Evolutionary conservation across 2,888 invertebrate species (phyloP).

Genomic region (Antheraea yamamai): DNA sequence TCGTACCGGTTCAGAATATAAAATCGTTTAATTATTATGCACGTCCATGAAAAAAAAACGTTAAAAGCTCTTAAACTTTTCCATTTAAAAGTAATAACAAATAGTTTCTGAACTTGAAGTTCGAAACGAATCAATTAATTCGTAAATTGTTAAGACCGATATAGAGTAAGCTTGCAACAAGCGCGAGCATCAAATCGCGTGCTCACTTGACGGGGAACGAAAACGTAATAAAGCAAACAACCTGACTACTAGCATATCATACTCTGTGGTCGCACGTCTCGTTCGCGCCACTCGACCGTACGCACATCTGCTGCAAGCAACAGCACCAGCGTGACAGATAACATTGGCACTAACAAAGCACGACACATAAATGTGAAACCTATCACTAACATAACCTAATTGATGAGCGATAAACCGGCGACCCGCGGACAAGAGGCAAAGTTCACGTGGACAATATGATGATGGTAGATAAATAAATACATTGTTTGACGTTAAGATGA

Average conservation of each 20-base stretch:
- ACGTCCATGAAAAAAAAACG: not conserved
- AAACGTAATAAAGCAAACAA: conserved; percentile 36
- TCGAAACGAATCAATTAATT: not conserved
- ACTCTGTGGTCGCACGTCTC: not conserved
- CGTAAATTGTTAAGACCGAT: not conserved
- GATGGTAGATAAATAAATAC: conserved; percentile 23
- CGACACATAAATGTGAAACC: conserved; percentile 50
- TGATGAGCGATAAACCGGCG: conserved; percentile 57
- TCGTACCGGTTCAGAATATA: not conserved
- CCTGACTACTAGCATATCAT: conserved; percentile 13
- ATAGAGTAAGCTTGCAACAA: not conserved
- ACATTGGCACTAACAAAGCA: conserved; percentile 41
- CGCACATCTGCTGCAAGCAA: conserved; percentile 32
- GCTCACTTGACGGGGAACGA: conserved; percentile 34
- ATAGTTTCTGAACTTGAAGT: not conserved
- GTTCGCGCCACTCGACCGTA: not conserved
- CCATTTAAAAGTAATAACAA: conserved; percentile 10
- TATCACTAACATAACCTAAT: conserved; percentile 69
- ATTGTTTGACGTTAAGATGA: not conserved
- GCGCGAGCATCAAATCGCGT: conserved; percentile 30
- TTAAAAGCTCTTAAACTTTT: conserved; percentile 4
- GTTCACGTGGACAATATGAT: conserved; percentile 44
- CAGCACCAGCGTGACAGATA: conserved; percentile 60
- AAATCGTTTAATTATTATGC: not conserved
- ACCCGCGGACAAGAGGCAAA: conserved; percentile 42